Conservation (phyloP, 2,797 vertebrate genomes). For the Lepidocolaptes lacrymiger region DNA sequence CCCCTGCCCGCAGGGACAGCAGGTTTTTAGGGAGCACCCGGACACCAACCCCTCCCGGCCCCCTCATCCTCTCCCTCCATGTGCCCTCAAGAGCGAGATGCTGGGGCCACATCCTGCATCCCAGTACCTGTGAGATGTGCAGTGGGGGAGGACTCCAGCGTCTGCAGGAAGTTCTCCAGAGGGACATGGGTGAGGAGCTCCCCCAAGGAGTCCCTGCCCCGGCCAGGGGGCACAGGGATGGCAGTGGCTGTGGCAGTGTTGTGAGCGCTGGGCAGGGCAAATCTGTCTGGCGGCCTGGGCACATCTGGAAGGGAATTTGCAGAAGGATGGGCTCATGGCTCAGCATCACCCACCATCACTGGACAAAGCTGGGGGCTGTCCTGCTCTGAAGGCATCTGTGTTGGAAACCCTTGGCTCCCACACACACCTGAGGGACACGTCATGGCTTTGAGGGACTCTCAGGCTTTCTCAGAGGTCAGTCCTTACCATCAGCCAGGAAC, state of each 20-base stretch:
- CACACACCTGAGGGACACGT: background rate
- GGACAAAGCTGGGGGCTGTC: background rate
- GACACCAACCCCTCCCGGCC: background rate
- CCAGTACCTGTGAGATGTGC: conserved; percentile 78
- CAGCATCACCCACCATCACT: background rate
- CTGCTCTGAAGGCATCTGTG: background rate
- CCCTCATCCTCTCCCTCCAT: background rate
- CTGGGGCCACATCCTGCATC: background rate
- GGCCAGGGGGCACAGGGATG: conserved; percentile 73
- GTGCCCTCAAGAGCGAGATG: background rate
- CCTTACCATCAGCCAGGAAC: conserved; percentile 89
- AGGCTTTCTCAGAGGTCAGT: background rate
- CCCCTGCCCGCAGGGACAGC: conserved; percentile 62
- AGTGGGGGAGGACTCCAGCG: conserved; percentile 81
- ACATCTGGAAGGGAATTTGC: conserved; percentile 72
- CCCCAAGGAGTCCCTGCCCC: conserved; percentile 83
- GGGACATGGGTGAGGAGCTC: conserved; percentile 89
- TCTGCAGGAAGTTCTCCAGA: conserved; percentile 91
- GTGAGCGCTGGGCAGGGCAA: background rate
- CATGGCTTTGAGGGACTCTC: background rate
- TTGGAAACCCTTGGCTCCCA: background rate
- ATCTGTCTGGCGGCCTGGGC: conserved; percentile 83
- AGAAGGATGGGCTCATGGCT: background rate
- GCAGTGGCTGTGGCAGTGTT: background rate
- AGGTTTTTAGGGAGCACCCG: background rate